Evolutionary conservation across 2,888 invertebrate species (phyloP).

Genomic region (Eubasilissa splendida): DNA sequence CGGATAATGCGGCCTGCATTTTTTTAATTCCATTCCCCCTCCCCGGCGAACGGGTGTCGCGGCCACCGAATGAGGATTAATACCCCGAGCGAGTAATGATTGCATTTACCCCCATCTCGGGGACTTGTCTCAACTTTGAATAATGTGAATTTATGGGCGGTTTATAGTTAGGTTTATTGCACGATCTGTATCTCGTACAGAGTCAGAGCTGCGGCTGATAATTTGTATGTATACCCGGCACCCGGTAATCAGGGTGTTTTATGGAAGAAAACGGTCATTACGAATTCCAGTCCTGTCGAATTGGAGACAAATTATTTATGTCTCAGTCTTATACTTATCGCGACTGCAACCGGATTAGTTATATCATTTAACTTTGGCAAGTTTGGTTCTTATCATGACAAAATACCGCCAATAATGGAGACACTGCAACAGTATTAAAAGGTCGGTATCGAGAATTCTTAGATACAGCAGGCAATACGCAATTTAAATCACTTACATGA

Average conservation of each 20-base stretch:
- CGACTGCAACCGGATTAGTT: background rate
- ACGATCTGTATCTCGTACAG: constrained; percentile 19
- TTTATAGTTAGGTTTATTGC: constrained; percentile 22
- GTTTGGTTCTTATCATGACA: no score
- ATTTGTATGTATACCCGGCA: constrained; percentile 9
- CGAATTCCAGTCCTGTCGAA: constrained; percentile 29
- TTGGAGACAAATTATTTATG: constrained; percentile 25
- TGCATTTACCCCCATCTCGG: constrained; percentile 35
- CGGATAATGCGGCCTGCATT: constrained; percentile 36
- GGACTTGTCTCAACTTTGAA: constrained; percentile 35
- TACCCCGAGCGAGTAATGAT: constrained; percentile 38
- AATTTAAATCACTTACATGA: no score
- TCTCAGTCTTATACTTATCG: no score
- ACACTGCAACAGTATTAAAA: no score
- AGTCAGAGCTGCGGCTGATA: constrained; percentile 11
- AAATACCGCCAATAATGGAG: no score
- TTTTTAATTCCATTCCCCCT: constrained; percentile 25
- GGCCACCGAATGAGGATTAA: constrained; percentile 51
- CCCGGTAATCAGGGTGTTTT: constrained; percentile 26
- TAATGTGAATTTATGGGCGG: constrained; percentile 32
- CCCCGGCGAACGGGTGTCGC: constrained; percentile 23
- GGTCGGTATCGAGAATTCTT: no score
- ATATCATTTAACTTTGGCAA: background rate
- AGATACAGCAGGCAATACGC: no score
- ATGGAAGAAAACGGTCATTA: constrained; percentile 18